Percentiles rank a stretch among this genome's conserved stretches.
These are phyloP conservation scores for Lutjanus campechanus DNA, from an alignment of 2,797 vertebrate species.

Conservation along the genomic window DNA sequence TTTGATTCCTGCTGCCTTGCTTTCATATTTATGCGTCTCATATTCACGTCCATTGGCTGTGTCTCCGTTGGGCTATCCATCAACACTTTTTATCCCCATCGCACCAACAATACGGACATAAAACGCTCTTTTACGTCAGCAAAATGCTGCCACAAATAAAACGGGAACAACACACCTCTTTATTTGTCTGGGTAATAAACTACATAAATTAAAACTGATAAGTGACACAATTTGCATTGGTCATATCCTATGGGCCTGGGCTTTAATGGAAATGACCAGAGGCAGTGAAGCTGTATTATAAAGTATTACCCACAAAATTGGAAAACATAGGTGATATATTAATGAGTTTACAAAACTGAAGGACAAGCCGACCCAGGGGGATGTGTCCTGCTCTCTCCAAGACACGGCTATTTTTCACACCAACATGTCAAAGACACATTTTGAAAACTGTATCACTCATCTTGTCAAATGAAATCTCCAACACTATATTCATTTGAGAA, in stretches of 20 bases:
- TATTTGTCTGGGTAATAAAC: conserved; percentile 96
- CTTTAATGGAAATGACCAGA: conserved; percentile 72
- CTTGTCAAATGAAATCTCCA: conserved; percentile 48
- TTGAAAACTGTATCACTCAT: conserved; percentile 63
- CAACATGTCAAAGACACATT: conserved; percentile 55
- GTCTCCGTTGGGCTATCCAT: conserved; percentile 94
- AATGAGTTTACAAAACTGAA: conserved; percentile 76
- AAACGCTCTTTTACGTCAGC: conserved; percentile 94
- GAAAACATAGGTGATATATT: conserved; percentile 73
- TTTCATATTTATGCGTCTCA: conserved; percentile 99
- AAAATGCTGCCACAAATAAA: conserved; percentile 96
- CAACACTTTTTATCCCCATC: conserved; percentile 96
- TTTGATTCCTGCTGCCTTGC: conserved; percentile 88
- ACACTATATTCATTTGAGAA: conserved; percentile 47
- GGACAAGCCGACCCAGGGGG: conserved; percentile 66
- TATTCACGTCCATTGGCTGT: conserved; percentile 96
- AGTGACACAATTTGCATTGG: conserved; percentile 93
- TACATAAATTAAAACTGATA: conserved; percentile 94
- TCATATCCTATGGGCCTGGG: conserved; percentile 81
- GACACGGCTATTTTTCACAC: conserved; percentile 63
- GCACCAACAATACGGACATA: conserved; percentile 94
- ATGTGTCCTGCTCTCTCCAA: conserved; percentile 54
- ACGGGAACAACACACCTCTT: conserved; percentile 92
- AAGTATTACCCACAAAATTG: conserved; percentile 64
- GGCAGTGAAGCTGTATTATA: conserved; percentile 56